A percentile compares a stretch with the other conserved stretches of the same genome.
Evolutionary conservation across 2,888 invertebrate genomes (phyloP).

Genomic region (Hetaerina titia): DNA sequence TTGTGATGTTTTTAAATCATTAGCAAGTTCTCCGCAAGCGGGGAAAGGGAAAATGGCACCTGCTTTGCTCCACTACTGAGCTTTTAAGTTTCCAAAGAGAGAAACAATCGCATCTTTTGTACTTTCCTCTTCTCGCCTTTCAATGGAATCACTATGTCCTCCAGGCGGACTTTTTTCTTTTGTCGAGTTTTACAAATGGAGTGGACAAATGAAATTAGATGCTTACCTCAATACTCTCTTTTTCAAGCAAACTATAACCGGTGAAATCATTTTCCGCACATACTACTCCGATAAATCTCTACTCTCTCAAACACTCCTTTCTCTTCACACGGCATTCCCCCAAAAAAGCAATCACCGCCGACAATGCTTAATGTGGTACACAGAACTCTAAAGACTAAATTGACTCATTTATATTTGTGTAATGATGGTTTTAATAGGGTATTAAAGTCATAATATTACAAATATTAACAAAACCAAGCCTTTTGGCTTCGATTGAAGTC

Average conservation of each 20-base stretch:
- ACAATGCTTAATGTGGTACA: too few relatives aligned
- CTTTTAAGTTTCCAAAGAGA: not conserved
- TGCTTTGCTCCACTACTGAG: not conserved
- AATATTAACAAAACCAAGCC: too few relatives aligned
- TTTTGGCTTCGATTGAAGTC: too few relatives aligned
- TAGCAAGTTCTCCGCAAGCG: not conserved
- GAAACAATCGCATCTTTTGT: not conserved
- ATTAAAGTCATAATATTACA: too few relatives aligned
- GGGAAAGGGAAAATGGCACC: not conserved
- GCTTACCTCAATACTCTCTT: not conserved
- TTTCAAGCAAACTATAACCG: not conserved
- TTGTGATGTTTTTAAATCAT: not conserved
- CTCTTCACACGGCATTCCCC: not conserved
- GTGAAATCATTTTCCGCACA: not conserved
- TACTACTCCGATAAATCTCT: not conserved
- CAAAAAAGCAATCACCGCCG: not conserved
- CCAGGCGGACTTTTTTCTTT: not conserved
- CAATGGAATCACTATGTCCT: not conserved
- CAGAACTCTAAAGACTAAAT: too few relatives aligned
- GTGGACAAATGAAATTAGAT: not conserved
- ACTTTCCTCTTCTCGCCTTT: not conserved
- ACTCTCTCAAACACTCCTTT: not conserved
- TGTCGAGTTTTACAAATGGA: not conserved
- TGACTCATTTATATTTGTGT: too few relatives aligned
- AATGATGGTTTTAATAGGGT: too few relatives aligned